Base-by-base conservation (phyloP, 2,797 vertebrate genomes). In the Pangasius sanitwongsei region DNA sequence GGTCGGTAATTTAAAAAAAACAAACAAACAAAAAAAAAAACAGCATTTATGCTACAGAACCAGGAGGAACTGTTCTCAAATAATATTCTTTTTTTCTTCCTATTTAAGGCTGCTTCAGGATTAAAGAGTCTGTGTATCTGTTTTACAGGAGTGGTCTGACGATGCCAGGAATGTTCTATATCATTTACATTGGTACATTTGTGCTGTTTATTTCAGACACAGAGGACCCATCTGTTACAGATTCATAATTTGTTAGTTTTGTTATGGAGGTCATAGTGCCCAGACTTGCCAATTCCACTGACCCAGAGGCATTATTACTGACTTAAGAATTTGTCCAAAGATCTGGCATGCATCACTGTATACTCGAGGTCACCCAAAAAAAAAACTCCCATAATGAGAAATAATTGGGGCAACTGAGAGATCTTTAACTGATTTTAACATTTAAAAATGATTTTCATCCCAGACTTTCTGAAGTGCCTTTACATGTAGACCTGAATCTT, bases 401-500 rank as follows among this genome's bases (percentile, higher is more conserved):
- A 59, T 85, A 20, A 44, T 34, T 31, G 41, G n/a, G 6, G 57
- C 65, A 88, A 63, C 80, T 4, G 48, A 77, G 57, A 16, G 6
- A 1, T 57, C 34, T 83, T 6, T 28, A 75, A 25, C 31, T 65
- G 28, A n/a, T 85, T 86, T 81, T 63, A 63, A 44, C 37, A 13
- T 82, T 37, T 59, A 1, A 80, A 31, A 31, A 53, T 77, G 0
- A 50, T 23, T 37, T 18, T 13, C 83, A 88, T 87, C 55, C 70
- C 70, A 74, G 77, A n/a, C 63, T 67, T 85, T 48, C 44, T 80
- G 34, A 91, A 90, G 89, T 91, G 91, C 86, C 89, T 90, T 91
- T 74, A 83, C 41, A 70, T 88, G 87, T 77, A 89, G 84, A 88
- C 87, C 23, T 25, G 86, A 69, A 74, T 78, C 31, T 91, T 72